Evolutionary conservation across 2,888 invertebrate species (phyloP).

Genomic region (Callyntrura sp.): DNA sequence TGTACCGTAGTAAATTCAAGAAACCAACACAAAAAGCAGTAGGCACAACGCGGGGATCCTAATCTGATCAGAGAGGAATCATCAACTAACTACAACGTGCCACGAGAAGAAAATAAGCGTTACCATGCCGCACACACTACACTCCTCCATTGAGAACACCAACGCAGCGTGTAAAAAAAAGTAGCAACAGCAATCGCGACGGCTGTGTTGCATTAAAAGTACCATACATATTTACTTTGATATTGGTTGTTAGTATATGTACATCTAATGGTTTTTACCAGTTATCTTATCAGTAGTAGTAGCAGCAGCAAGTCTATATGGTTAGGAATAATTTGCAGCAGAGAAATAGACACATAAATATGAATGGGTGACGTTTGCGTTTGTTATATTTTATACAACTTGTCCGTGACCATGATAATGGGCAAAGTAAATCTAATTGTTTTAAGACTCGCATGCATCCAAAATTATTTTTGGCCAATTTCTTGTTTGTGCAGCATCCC

Average conservation of each 20-base stretch:
- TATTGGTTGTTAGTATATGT: neutral
- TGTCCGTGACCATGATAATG: no score
- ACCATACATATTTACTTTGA: no score
- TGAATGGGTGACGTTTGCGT: no score
- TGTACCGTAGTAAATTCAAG: conserved; percentile 25
- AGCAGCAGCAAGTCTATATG: no score
- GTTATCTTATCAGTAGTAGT: no score
- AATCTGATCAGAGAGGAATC: conserved; percentile 66
- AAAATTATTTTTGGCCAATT: no score
- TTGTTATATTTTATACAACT: no score
- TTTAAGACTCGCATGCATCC: no score
- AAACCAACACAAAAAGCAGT: conserved; percentile 18
- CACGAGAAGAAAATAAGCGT: neutral
- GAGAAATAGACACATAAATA: no score
- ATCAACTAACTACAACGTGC: conserved; percentile 53
- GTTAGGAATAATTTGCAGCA: no score
- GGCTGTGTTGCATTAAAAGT: neutral
- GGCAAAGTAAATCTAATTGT: no score
- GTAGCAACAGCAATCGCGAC: neutral
- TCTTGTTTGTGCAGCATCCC: neutral
- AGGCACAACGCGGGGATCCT: conserved; percentile 19
- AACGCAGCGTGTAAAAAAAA: neutral
- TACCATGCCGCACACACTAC: conserved; percentile 8
- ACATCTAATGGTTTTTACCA: neutral
- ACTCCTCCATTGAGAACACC: neutral